These are phyloP conservation scores for Bedellia somnulentella DNA, from an alignment of 2,888 invertebrate species.

Conservation along the genomic window DNA sequence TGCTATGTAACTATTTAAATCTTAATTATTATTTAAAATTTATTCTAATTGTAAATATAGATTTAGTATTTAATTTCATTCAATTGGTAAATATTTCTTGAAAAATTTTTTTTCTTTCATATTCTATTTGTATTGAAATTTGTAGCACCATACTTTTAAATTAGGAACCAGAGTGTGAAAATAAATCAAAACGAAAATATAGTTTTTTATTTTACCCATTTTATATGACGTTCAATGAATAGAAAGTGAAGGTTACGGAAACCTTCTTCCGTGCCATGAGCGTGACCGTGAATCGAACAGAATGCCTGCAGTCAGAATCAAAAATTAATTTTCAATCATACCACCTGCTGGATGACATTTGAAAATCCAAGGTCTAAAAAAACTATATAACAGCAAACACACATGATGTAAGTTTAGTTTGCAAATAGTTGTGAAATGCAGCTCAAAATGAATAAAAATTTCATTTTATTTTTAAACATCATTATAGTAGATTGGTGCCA, in stretches of 20 bases:
- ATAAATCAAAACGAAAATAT: no score
- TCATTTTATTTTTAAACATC: not conserved
- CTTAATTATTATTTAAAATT: conserved; percentile 22
- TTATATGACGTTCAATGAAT: no score
- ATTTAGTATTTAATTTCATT: conserved; percentile 38
- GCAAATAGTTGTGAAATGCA: no score
- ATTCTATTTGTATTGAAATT: no score
- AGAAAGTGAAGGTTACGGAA: no score
- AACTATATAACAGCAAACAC: conserved; percentile 23
- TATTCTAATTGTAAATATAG: conserved; percentile 53
- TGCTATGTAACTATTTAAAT: conserved; percentile 35
- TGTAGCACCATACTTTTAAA: no score
- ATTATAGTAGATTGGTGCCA: conserved; percentile 8
- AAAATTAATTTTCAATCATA: conserved; percentile 53
- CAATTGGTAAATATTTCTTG: conserved; percentile 38
- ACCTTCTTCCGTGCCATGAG: no score
- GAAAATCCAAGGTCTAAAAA: conserved; percentile 24
- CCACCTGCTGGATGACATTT: conserved; percentile 41
- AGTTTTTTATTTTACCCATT: no score
- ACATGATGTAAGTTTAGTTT: no score
- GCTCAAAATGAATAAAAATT: no score
- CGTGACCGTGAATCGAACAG: conserved; percentile 17
- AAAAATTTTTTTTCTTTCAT: no score
- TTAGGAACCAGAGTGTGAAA: no score
- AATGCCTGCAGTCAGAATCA: conserved; percentile 23